A percentile compares a stretch with the other conserved stretches of the same genome.
These are phyloP conservation scores for Clunio marinus DNA, from an alignment of 2,888 invertebrate species.

Conservation along the genomic window DNA sequence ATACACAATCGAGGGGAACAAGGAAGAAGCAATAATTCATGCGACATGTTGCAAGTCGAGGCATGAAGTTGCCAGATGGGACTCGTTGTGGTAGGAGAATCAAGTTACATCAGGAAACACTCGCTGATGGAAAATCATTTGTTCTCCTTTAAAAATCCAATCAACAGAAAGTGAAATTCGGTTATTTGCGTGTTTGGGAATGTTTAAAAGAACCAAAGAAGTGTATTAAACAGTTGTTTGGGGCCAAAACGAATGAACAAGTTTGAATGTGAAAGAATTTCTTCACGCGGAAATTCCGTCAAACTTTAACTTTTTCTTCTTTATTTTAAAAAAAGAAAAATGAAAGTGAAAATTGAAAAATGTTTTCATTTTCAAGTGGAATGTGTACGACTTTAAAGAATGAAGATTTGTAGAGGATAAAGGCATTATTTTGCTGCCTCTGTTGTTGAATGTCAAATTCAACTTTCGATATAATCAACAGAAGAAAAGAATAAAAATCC, in stretches of 20 bases:
- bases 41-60: slow-evolving; percentile 11
- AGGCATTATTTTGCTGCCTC: no score
- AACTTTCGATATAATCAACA: no score
- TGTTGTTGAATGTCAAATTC: no score
- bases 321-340: no score
- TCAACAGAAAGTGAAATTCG: neutral
- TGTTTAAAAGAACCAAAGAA: slow-evolving; percentile 11
- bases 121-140: neutral
- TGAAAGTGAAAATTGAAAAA: no score
- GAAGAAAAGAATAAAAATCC: neutral
- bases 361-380: no score
- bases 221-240: neutral
- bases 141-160: neutral
- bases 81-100: neutral
- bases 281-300: no score
- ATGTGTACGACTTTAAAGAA: no score
- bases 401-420: no score
- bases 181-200: slow-evolving; percentile 19
- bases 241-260: neutral
- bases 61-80: neutral
- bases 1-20: neutral
- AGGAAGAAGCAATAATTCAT: neutral
- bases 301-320: no score
- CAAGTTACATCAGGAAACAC: neutral
- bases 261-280: neutral